Percentiles rank a stretch among this genome's conserved stretches.
These are phyloP conservation scores for Mythimna ferrago DNA, from an alignment of 2,888 invertebrate species.

Conservation along the genomic window DNA sequence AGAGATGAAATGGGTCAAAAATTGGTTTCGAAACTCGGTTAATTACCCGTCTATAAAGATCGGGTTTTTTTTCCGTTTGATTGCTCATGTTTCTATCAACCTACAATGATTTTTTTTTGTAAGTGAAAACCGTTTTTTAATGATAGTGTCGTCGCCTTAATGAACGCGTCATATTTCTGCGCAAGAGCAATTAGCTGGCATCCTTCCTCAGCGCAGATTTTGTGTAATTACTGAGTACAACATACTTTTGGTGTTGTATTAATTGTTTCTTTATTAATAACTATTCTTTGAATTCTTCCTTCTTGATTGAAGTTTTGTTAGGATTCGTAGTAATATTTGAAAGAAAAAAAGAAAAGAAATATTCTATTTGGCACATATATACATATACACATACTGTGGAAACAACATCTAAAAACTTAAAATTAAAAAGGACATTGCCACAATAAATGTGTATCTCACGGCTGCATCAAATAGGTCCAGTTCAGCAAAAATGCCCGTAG, in stretches of 20 bases:
- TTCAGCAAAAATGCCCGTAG: too few relatives aligned
- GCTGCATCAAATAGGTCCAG: too few relatives aligned
- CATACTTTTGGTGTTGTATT: constrained; percentile 12
- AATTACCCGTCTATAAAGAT: neutral
- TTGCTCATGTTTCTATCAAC: neutral
- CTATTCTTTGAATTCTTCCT: neutral
- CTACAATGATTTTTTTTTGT: too few relatives aligned
- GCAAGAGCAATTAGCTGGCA: constrained; percentile 62
- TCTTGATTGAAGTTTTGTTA: neutral
- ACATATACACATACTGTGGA: too few relatives aligned
- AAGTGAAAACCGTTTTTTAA: neutral
- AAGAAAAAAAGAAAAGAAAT: too few relatives aligned
- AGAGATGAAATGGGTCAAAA: too few relatives aligned
- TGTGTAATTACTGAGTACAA: constrained; percentile 31
- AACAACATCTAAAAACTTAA: too few relatives aligned
- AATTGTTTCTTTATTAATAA: constrained; percentile 13
- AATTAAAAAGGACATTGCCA: too few relatives aligned
- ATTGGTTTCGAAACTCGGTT: too few relatives aligned
- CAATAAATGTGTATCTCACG: too few relatives aligned
- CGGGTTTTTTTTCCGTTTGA: neutral
- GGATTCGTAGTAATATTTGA: neutral
- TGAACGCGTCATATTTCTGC: constrained; percentile 54
- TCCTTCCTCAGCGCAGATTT: constrained; percentile 45
- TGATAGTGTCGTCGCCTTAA: constrained; percentile 28
- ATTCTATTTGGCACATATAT: too few relatives aligned